Percentiles rank a stretch among this genome's conserved stretches.
phyloP scores from a whole-genome alignment of 2,113 vertebrate species.

The Saguinus imperator region DNA sequence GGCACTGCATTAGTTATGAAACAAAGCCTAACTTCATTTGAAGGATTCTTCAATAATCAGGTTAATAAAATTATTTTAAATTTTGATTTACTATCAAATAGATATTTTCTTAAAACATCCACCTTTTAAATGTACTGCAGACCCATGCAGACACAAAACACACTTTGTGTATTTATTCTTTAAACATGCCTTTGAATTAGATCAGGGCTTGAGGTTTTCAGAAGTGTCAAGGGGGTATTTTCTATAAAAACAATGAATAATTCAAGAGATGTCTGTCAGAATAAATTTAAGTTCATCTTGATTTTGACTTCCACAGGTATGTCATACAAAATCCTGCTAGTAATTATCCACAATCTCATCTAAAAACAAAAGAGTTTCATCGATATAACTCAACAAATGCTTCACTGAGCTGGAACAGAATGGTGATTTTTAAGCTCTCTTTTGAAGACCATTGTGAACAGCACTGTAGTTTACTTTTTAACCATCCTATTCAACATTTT shows the following conservation, averaged over 20 bases:
- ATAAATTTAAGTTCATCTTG: conserved; percentile 74
- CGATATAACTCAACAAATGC: conserved; percentile 35
- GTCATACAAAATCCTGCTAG: conserved; percentile 61
- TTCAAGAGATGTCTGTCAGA: conserved; percentile 77
- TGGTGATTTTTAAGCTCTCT: conserved; percentile 3
- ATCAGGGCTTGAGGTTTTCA: conserved; percentile 65
- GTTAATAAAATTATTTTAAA: conserved; percentile 33
- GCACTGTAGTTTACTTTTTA: background rate
- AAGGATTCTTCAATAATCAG: conserved; percentile 64
- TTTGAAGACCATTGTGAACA: background rate
- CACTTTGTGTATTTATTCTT: background rate
- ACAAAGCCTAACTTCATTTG: conserved; percentile 79
- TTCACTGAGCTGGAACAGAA: background rate
- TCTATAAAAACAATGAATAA: conserved; percentile 78
- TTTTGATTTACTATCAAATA: conserved; percentile 66
- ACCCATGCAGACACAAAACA: conserved; percentile 51
- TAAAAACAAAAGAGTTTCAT: conserved; percentile 1
- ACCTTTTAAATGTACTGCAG: conserved; percentile 54
- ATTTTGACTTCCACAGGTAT: conserved; percentile 75
- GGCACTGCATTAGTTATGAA: conserved; percentile 78
- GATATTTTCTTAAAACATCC: conserved; percentile 54
- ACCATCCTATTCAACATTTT: background rate
- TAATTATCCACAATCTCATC: conserved; percentile 60
- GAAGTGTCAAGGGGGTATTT: conserved; percentile 74
- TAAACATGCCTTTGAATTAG: conserved; percentile 58